Conservation (phyloP, 64 coral and sea anemone genomes). For the Stichodactyla helianthus region DNA sequence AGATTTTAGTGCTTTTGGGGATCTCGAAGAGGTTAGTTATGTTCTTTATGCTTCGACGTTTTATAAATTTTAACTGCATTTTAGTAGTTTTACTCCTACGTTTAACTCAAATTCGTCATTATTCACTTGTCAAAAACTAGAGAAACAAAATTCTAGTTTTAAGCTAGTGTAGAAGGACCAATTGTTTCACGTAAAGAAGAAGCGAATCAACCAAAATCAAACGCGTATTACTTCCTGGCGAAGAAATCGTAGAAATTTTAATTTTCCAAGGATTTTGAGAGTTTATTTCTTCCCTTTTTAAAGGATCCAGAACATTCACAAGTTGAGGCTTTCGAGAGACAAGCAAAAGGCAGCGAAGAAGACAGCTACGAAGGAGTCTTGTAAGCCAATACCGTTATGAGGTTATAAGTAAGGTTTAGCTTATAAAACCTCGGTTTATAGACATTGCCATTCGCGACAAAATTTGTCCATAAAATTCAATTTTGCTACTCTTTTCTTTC, state of each 20-base stretch:
- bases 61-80: background rate
- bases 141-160: background rate
- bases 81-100: background rate
- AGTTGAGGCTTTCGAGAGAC: background rate
- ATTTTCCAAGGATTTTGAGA: slow-evolving; percentile 4
- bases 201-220: background rate
- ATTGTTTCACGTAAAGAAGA: background rate
- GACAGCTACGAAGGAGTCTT: background rate
- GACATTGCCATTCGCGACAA: background rate
- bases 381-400: background rate
- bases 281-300: background rate
- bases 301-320: background rate
- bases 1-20: slow-evolving; percentile 47
- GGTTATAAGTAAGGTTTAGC: background rate
- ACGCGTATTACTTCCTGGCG: background rate
- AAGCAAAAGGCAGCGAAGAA: background rate
- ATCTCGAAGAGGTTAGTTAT: background rate
- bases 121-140: background rate
- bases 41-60: background rate
- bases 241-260: background rate
- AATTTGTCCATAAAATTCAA: background rate
- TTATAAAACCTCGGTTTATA: slow-evolving; percentile 2
- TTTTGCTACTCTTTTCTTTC: background rate
- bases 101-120: background rate
- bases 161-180: background rate